These are phyloP conservation scores for Coelogynopora nodosa DNA, from an alignment of 2,888 invertebrate species.

Conservation along the genomic window DNA sequence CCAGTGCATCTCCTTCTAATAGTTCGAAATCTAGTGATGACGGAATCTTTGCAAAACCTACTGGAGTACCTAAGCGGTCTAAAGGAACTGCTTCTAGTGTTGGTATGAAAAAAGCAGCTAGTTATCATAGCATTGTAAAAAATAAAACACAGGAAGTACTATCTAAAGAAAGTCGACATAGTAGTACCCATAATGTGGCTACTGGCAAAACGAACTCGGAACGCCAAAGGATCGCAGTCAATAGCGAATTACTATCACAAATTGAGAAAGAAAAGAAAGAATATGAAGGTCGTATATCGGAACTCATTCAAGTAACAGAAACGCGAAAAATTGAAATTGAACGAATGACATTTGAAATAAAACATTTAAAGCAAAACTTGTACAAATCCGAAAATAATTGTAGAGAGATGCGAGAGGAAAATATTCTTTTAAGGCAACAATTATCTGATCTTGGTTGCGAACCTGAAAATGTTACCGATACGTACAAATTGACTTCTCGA, in stretches of 20 bases:
- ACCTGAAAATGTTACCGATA: slow-evolving; percentile 3
- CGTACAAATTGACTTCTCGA: neutral
- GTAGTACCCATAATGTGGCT: slow-evolving; percentile 12
- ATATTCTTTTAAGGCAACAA: slow-evolving; percentile 13
- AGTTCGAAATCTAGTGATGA: neutral
- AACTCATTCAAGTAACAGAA: slow-evolving; percentile 38
- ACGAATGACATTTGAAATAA: slow-evolving; percentile 42
- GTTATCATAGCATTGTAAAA: slow-evolving; percentile 33
- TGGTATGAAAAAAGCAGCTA: slow-evolving; percentile 39
- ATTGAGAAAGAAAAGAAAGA: slow-evolving; percentile 43
- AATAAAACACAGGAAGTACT: slow-evolving; percentile 6
- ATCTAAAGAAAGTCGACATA: slow-evolving; percentile 7
- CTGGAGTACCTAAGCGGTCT: neutral
- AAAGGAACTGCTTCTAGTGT: neutral
- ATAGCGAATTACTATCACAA: slow-evolving; percentile 37
- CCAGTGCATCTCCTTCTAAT: neutral
- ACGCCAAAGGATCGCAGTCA: slow-evolving; percentile 15
- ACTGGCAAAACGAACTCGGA: neutral
- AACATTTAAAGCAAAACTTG: slow-evolving; percentile 17
- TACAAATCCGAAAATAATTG: neutral
- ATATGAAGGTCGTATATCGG: slow-evolving; percentile 42
- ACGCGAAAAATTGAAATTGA: slow-evolving; percentile 42
- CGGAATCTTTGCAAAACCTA: neutral
- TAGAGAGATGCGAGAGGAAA: slow-evolving; percentile 9
- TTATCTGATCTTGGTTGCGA: slow-evolving; percentile 17